Evolutionary conservation across 2,888 invertebrate genomes (phyloP).

Genomic region (Leptinotarsa haldemani): DNA sequence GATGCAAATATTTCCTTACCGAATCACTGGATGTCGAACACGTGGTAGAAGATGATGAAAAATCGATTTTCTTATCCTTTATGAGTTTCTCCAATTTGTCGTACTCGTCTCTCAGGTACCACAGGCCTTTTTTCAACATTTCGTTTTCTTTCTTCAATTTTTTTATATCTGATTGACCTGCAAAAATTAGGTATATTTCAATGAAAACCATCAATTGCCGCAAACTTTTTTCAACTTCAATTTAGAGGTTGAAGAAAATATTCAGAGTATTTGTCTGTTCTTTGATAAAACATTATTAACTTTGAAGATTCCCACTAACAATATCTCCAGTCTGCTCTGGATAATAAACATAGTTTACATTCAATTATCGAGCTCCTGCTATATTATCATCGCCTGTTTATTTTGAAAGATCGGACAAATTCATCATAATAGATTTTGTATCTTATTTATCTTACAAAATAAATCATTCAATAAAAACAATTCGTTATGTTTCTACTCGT

Average conservation of each 20-base stretch:
- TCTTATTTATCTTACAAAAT: background rate
- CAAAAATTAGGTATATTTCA: constrained; percentile 46
- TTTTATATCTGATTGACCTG: constrained; percentile 90
- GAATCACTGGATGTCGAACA: constrained; percentile 67
- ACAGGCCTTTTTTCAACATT: constrained; percentile 86
- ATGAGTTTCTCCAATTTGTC: constrained; percentile 86
- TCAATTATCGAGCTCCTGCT: constrained; percentile 7
- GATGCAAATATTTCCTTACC: constrained; percentile 36
- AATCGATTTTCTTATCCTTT: constrained; percentile 68
- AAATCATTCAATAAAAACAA: background rate
- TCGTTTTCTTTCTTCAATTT: constrained; percentile 90
- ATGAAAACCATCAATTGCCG: background rate
- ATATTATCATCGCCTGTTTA: constrained; percentile 2
- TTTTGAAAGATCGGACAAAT: constrained; percentile 1
- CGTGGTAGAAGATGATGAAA: constrained; percentile 69
- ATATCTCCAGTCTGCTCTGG: background rate
- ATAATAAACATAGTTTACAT: background rate
- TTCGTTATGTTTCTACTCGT: background rate
- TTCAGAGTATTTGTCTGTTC: background rate
- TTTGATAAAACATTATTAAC: background rate
- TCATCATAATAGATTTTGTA: background rate
- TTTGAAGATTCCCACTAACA: background rate
- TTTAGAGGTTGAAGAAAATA: background rate
- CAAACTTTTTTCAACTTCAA: background rate
- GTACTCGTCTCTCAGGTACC: constrained; percentile 88